phyloP scores from a whole-genome alignment of 2,113 vertebrate genomes.

The Trochalopteron elliotii region DNA sequence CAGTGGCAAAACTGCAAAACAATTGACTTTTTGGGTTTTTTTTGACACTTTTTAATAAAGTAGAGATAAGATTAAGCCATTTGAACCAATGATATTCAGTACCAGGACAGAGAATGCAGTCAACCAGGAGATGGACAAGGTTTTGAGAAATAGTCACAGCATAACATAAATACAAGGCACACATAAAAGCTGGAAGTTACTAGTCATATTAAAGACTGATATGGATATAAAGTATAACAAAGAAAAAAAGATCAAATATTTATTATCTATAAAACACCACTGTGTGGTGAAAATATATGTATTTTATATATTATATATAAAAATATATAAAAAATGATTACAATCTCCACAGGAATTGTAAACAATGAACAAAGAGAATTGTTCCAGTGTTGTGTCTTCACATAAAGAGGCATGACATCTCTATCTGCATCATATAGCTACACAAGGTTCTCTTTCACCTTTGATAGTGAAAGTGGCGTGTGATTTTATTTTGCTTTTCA shows the following conservation, averaged over 20 bases:
- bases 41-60: neutral
- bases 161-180: neutral
- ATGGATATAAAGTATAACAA: neutral
- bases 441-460: neutral
- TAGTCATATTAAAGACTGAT: neutral
- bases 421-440: neutral
- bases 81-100: neutral
- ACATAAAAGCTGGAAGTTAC: neutral
- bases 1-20: neutral
- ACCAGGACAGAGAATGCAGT: neutral
- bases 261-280: neutral
- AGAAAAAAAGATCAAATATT: neutral
- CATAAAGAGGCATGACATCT: neutral
- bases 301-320: too few relatives aligned
- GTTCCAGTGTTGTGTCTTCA: neutral
- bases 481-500: neutral
- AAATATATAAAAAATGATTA: neutral
- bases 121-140: neutral
- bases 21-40: rapidly evolving
- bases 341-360: neutral
- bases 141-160: neutral
- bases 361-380: neutral
- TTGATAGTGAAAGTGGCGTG: neutral
- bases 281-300: neutral
- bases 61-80: neutral